Percentiles rank a stretch among this genome's conserved stretches.
phyloP scores from a whole-genome alignment of 2,113 vertebrate species.

The Geococcyx californianus region DNA sequence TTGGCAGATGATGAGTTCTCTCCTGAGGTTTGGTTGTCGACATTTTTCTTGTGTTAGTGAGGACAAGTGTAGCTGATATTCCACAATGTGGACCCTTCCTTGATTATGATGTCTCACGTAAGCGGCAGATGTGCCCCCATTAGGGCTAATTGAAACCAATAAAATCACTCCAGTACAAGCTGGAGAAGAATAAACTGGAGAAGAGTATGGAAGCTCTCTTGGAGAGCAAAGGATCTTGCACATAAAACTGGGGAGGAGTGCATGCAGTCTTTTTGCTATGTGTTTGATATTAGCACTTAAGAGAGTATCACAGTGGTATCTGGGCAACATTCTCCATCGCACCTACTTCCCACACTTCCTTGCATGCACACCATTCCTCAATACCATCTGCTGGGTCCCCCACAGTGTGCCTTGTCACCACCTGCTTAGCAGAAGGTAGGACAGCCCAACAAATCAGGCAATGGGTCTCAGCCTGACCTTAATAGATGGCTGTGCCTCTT shows the following conservation, averaged over 20 bases:
- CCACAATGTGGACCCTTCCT: background rate
- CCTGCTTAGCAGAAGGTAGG: slow-evolving; percentile 28
- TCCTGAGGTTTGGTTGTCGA: background rate
- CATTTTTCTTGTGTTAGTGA: background rate
- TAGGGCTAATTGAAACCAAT: slow-evolving; percentile 2
- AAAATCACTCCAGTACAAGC: background rate
- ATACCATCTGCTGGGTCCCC: slow-evolving; percentile 8
- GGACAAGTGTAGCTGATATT: background rate
- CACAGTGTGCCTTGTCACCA: slow-evolving; percentile 4
- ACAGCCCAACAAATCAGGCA: background rate
- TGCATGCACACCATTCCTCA: background rate
- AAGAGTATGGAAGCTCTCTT: background rate
- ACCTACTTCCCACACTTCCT: slow-evolving; percentile 27
- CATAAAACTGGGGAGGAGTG: background rate
- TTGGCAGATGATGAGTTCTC: background rate
- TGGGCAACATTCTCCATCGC: background rate
- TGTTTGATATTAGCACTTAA: background rate
- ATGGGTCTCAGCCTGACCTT: background rate
- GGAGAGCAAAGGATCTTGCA: background rate
- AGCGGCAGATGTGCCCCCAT: background rate
- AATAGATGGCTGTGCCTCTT: background rate
- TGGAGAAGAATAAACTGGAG: background rate
- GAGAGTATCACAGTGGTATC: background rate
- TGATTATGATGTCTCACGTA: background rate
- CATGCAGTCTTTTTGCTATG: background rate